Evolutionary conservation across 2,888 invertebrate genomes (phyloP).

Genomic region (Drosophila phalerata): DNA sequence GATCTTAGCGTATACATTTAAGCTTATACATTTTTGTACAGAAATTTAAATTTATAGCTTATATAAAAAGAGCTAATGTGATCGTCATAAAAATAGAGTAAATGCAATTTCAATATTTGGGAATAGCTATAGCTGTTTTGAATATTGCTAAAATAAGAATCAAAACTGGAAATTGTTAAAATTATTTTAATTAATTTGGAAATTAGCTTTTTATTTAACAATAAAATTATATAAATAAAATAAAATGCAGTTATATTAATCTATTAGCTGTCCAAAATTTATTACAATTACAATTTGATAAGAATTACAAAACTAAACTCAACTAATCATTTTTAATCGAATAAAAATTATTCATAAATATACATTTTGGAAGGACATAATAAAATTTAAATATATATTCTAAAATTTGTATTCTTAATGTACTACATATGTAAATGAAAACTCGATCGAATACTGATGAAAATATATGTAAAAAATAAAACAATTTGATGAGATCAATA

Average conservation of each 20-base stretch:
- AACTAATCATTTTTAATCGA: too few species aligned
- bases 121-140: not conserved
- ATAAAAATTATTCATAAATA: too few species aligned
- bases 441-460: too few species aligned
- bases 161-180: not conserved
- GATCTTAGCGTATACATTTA: not conserved
- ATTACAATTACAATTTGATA: too few species aligned
- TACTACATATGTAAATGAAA: too few species aligned
- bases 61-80: conserved; percentile 1
- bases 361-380: too few species aligned
- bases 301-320: too few species aligned
- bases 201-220: too few species aligned
- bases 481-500: not conserved
- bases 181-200: not conserved
- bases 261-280: not conserved
- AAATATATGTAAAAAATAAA: too few species aligned
- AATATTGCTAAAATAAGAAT: not conserved
- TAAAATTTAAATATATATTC: too few species aligned
- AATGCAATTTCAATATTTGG: not conserved
- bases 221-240: not conserved
- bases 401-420: too few species aligned
- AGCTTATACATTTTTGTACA: not conserved
- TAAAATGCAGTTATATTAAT: not conserved
- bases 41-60: not conserved
- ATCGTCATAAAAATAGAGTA: not conserved